Percentiles rank a stretch among this genome's conserved stretches.
Evolutionary conservation across 2,888 invertebrate genomes (phyloP).

Genomic region (Cryptocephalus primarius): DNA sequence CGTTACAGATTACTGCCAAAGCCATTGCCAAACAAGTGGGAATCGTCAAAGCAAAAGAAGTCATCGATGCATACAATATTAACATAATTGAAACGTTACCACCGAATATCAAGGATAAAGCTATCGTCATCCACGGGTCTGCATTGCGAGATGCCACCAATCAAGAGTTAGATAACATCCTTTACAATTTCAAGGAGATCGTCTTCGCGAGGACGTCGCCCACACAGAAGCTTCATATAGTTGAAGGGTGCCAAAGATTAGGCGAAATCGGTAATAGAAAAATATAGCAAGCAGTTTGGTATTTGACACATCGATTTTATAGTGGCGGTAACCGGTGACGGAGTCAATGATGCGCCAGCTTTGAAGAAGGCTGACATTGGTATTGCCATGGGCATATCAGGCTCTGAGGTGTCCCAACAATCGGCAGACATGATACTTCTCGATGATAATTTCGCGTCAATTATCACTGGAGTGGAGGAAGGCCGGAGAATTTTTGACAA

Average conservation of each 20-base stretch:
- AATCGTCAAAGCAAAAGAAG: conserved; percentile 47
- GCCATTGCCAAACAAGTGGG: conserved; percentile 67
- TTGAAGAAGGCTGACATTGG: conserved; percentile 74
- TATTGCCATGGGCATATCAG: conserved; percentile 68
- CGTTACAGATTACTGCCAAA: conserved; percentile 51
- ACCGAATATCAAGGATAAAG: conserved; percentile 32
- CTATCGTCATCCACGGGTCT: conserved; percentile 45
- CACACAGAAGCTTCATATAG: conserved; percentile 48
- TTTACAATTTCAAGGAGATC: conserved; percentile 48
- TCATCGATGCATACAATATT: conserved; percentile 25
- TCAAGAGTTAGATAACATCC: conserved; percentile 42
- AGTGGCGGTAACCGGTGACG: conserved; percentile 82
- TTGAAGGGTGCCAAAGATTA: conserved; percentile 71
- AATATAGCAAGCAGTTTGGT: conserved; percentile 31
- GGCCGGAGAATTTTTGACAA: conserved; percentile 78
- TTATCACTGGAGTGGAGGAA: conserved; percentile 76
- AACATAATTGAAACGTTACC: conserved; percentile 27
- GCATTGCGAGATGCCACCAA: conserved; percentile 38
- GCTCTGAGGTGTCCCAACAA: conserved; percentile 72
- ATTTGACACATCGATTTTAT: conserved; percentile 44
- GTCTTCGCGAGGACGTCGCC: conserved; percentile 51
- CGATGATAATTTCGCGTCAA: conserved; percentile 82
- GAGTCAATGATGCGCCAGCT: conserved; percentile 81
- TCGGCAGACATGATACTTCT: conserved; percentile 83
- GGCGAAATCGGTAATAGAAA: conserved; percentile 55